Conservation (phyloP, 2,888 invertebrate genomes). For the Trachelus tabidus region DNA sequence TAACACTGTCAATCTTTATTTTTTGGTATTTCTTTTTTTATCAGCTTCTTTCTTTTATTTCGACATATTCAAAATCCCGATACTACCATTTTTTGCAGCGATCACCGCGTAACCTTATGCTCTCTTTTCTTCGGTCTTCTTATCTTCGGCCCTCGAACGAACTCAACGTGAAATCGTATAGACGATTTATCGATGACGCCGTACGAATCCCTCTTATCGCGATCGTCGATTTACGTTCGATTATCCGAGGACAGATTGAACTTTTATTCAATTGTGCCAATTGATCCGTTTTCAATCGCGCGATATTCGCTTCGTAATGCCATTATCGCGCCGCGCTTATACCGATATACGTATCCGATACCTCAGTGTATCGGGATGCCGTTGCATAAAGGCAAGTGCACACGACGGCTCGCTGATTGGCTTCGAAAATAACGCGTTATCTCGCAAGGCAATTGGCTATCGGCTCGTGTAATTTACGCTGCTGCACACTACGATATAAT, state of each 20-base stretch:
- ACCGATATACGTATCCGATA: neutral
- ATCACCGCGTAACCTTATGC: neutral
- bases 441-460: neutral
- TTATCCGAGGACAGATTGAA: constrained; percentile 37
- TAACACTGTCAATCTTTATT: too few species aligned
- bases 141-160: neutral
- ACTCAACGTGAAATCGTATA: neutral
- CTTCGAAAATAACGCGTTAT: neutral
- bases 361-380: neutral
- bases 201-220: neutral
- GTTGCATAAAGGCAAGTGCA: neutral
- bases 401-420: neutral
- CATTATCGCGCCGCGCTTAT: neutral
- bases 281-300: neutral
- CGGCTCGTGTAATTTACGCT: neutral
- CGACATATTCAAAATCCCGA: neutral
- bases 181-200: neutral
- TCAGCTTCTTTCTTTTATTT: neutral
- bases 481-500: neutral
- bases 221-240: constrained; percentile 27
- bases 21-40: too few species aligned
- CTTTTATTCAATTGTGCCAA: neutral
- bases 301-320: neutral
- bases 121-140: neutral
- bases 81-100: neutral